Evolutionary conservation across 2,797 vertebrate genomes (phyloP).

Genomic region (Sus cebifrons): DNA sequence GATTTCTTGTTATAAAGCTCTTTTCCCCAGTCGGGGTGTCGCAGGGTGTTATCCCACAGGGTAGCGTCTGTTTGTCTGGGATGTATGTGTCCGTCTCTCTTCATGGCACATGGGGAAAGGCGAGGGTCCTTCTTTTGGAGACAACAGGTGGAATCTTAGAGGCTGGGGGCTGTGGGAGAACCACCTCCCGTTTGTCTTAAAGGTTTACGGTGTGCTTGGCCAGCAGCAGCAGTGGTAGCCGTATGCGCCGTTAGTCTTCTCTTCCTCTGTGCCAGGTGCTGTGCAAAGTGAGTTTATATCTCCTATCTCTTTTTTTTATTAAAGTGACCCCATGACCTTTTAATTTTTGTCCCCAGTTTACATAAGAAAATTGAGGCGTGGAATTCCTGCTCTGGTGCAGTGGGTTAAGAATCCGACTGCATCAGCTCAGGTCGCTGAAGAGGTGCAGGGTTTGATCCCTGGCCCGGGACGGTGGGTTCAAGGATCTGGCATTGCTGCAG

Average conservation of each 20-base stretch:
- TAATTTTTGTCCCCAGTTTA: slow-evolving; percentile 39
- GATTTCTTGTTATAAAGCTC: neutral
- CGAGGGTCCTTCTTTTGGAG: slow-evolving; percentile 11
- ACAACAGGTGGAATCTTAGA: neutral
- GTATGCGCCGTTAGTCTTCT: neutral
- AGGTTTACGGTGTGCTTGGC: neutral
- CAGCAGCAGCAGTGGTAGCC: neutral
- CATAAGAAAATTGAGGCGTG: neutral
- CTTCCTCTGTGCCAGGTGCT: neutral
- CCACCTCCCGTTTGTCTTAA: fast-evolving
- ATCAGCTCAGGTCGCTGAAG: no score
- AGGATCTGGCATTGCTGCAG: no score
- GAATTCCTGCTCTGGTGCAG: no score
- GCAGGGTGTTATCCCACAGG: neutral
- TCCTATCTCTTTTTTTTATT: neutral
- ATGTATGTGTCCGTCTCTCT: neutral
- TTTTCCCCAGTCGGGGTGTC: neutral
- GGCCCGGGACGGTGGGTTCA: no score
- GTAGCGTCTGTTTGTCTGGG: neutral
- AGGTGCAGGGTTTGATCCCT: no score
- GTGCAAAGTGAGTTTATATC: neutral
- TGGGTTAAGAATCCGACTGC: no score
- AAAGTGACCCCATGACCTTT: neutral
- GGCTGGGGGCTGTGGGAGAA: neutral
- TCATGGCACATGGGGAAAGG: neutral